Evolutionary conservation across 1,140 invertebrate species (phyloP), one percentile per base, ranked within the genome.

Genomic region (Pantala flavescens): DNA sequence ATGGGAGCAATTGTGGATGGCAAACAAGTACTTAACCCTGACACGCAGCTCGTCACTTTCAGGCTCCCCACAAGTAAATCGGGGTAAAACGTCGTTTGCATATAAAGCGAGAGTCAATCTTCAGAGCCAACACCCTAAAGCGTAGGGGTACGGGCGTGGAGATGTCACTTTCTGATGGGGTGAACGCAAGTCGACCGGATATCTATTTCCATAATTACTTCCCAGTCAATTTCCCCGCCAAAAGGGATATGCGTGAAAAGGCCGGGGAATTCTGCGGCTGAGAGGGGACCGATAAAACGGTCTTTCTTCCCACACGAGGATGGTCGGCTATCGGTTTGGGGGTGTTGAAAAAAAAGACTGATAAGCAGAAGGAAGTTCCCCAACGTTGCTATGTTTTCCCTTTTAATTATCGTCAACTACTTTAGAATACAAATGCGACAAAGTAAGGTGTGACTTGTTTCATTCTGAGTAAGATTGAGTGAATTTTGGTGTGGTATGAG

Each of bases 201-300:
- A 63, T 63, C 49, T 7, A 63, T 63, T 63, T 63, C 49, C 49
- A 63, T 63, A 63, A 63, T 63, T 63, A 63, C 49, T 63, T 63
- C 49, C 49, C 49, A 63, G 49, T 63, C 49, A 63, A 63, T 63
- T 63, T 63, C 49, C 49, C 49, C 49, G 12, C 49, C 49, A 63
- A 63, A 49, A 21, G 49, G 49, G 49, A 21, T 63, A 21, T 21
- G 16, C 49, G 49, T 63, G 49, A 63, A 63, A 63, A 63, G 49
- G 49, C 49, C 12, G 1, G 16, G 49, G 49, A 63, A 21, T 21
- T 3, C 14, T 19, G 49, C 14, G 1, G n/a, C 3, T 16, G 49
- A 19, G 49, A 3, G 49, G 49, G 49, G 28, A 5, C 28, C 28
- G 28, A 36, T 36, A 36, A 36, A 36, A 36, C 9, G 28, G 28